Evolutionary conservation across 2,888 invertebrate species (phyloP), one percentile per base, ranked within the genome.

Genomic region (Epiblema foenella): DNA sequence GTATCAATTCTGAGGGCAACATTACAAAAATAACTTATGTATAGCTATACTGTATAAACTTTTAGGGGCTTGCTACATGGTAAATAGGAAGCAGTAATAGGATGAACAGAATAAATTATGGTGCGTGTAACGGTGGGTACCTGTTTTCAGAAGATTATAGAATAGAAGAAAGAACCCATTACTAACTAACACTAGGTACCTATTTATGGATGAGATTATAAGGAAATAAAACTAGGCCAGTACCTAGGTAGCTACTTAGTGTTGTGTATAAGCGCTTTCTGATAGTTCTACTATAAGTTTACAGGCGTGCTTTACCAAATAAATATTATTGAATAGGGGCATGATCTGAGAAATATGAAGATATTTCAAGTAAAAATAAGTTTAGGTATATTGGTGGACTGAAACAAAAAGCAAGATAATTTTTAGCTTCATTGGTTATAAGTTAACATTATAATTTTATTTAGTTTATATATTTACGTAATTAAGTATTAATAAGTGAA

Each of bases 401-500:
- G 52, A 54, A 52, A 37, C 9, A 51, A 52, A 54, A 11, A 64
- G 52, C 52, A 64, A 54, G 37, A 65, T 58, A 57, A 8, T 57
- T 18, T n/a, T n/a, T n/a, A n/a, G n/a, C 15, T 39, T 39, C 51
- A 46, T 57, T 42, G 29, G 11, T 46, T n/a, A 24, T 24, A 56
- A 4, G n/a, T 42, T 58, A 52, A 59, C 57, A 59, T 11, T 33
- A 10, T 46, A 66, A 56, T 69, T 68, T 73, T 68, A 69, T 52
- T n/a, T 73, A 58, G 29, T 49, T 59, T 67, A 24, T 1, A 24
- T 24, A 24, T 52, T 63, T 73, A 71, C 73, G 68, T 60, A 63
- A 58, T 68, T 69, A 63, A 51, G 73, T 70, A 67, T 29, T 60
- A 62, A 33, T 64, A 76, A 68, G 62, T 74, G 73, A 74, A 71